phyloP scores from a whole-genome alignment of 2,113 vertebrate species.

The Anolis carolinensis region DNA sequence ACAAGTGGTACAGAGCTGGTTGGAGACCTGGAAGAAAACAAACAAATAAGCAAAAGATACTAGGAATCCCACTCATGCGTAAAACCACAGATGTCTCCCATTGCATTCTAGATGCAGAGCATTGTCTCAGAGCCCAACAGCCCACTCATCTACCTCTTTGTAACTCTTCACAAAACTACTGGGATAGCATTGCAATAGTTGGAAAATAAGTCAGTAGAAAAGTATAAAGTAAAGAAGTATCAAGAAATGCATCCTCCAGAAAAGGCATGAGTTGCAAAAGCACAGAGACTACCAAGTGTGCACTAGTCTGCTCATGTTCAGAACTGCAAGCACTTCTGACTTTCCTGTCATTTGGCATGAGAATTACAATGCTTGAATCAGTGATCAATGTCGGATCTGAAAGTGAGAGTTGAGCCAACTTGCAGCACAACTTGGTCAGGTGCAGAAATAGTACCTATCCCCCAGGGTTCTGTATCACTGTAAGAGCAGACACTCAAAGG shows the following conservation, averaged over 20 bases:
- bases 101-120: background rate
- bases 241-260: background rate
- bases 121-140: background rate
- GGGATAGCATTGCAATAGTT: background rate
- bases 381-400: background rate
- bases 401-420: background rate
- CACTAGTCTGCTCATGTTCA: background rate
- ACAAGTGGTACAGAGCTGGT: slow-evolving; percentile 90
- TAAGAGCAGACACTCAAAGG: background rate
- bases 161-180: background rate
- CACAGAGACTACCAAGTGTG: background rate
- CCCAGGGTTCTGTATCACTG: background rate
- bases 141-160: background rate
- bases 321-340: background rate
- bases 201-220: too few relatives aligned
- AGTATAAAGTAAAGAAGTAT: background rate
- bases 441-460: background rate
- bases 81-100: background rate
- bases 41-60: background rate
- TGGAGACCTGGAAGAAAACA: slow-evolving; percentile 83
- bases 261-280: background rate
- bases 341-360: background rate
- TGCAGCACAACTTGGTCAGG: too few relatives aligned
- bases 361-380: background rate
- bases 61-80: background rate